Evolutionary conservation across 2,888 invertebrate genomes (phyloP).

Genomic region (Ornithoptera alexandrae): DNA sequence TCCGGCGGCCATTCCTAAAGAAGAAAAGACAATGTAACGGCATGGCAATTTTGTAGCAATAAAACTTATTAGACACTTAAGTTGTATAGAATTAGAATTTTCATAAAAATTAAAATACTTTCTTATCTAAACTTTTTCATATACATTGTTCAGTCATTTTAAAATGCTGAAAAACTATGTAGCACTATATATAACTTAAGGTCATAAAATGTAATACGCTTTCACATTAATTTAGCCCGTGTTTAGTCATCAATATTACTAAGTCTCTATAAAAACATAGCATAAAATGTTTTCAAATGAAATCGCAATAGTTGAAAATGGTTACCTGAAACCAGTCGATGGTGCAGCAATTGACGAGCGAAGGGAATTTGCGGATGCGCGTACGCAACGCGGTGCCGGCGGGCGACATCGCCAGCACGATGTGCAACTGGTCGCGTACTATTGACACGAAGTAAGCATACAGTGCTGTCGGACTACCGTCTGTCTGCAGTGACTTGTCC

Average conservation of each 20-base stretch:
- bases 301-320: background rate
- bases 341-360: conserved; percentile 96
- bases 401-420: conserved; percentile 93
- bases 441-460: conserved; percentile 94
- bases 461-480: conserved; percentile 93
- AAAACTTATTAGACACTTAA: no score
- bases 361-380: conserved; percentile 93
- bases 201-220: no score
- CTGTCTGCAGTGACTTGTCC: conserved; percentile 92
- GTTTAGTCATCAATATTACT: no score
- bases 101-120: background rate
- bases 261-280: background rate
- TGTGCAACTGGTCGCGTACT: conserved; percentile 93
- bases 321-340: conserved; percentile 95
- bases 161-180: no score
- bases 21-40: background rate
- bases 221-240: no score
- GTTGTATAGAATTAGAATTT: no score
- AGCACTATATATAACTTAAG: no score
- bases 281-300: background rate
- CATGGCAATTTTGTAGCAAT: no score
- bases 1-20: conserved; percentile 94
- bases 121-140: background rate
- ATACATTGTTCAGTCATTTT: no score
- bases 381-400: conserved; percentile 92